Conservation (phyloP, 1,140 invertebrate species). For the Uloborus diversus region DNA sequence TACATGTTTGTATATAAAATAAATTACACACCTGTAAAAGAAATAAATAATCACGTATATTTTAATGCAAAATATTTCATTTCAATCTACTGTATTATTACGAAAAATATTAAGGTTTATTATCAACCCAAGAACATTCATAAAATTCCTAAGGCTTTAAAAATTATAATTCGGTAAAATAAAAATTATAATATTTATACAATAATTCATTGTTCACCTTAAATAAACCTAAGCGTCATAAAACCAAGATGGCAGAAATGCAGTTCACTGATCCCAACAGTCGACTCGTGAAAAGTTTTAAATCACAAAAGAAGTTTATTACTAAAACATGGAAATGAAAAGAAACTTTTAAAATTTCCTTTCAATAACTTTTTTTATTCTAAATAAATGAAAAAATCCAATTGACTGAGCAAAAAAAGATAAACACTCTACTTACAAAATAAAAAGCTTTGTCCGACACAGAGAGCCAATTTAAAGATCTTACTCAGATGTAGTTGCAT, state of each 20-base stretch:
- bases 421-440: background rate
- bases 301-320: background rate
- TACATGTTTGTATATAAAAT: no score
- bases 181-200: no score
- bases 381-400: no score
- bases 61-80: background rate
- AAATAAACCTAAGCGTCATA: background rate
- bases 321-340: no score
- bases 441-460: constrained; percentile 4
- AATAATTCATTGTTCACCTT: background rate
- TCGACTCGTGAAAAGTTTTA: background rate
- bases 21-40: no score
- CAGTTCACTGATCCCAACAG: constrained; percentile 49
- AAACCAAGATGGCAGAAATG: constrained; percentile 51
- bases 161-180: background rate
- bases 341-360: no score
- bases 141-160: background rate
- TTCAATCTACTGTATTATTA: no score
- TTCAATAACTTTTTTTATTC: no score
- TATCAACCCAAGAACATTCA: background rate
- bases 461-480: background rate
- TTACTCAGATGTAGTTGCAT: no score
- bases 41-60: background rate
- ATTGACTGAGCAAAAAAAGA: background rate
- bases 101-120: background rate